Percentiles rank a stretch among this genome's conserved stretches.
phyloP scores from a whole-genome alignment of 2,888 invertebrate species.

The Idaea straminata region DNA sequence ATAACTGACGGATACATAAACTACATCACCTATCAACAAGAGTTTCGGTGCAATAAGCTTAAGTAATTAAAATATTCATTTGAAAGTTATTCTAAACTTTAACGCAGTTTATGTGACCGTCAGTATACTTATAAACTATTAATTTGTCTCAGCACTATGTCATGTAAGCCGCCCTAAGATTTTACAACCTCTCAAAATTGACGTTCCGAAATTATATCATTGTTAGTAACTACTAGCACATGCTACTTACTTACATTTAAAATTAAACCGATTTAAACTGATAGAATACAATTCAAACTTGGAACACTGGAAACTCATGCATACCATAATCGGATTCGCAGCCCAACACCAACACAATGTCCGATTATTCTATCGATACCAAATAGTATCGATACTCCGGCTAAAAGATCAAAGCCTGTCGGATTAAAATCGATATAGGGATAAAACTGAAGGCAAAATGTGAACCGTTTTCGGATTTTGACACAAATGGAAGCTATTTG shows the following conservation, averaged over 20 bases:
- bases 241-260: neutral
- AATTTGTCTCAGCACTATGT: too few relatives aligned
- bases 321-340: neutral
- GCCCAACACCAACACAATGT: neutral
- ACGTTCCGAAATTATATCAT: too few relatives aligned
- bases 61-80: too few relatives aligned
- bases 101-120: too few relatives aligned
- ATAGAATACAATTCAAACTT: neutral
- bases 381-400: neutral
- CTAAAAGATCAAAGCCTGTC: conserved; percentile 2
- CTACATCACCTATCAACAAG: too few relatives aligned
- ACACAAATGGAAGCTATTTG: neutral
- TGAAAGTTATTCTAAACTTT: too few relatives aligned
- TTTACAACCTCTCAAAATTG: too few relatives aligned
- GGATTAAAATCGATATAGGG: conserved; percentile 9
- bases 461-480: conserved; percentile 9
- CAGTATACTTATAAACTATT: too few relatives aligned
- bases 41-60: too few relatives aligned
- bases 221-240: too few relatives aligned
- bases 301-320: neutral
- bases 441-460: neutral
- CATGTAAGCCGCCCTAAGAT: too few relatives aligned
- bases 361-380: neutral
- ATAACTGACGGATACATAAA: too few relatives aligned
- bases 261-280: neutral